phyloP scores from a whole-genome alignment of 1,140 invertebrate species.

The Copidosoma floridanum region DNA sequence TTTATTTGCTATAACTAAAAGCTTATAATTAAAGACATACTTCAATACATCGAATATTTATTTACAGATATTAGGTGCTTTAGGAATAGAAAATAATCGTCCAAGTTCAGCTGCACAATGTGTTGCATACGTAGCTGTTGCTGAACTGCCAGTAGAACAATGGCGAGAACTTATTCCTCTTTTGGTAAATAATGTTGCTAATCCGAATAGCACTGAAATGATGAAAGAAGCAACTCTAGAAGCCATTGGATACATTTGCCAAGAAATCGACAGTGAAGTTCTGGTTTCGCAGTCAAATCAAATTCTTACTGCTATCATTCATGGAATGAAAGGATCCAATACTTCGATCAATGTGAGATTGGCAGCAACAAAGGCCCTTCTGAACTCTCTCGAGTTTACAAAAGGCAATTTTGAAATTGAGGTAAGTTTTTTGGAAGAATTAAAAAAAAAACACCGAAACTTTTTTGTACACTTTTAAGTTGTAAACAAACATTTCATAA shows the following conservation, averaged over 20 bases:
- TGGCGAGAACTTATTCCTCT: conserved; percentile 84
- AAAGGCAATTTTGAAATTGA: conserved; percentile 98
- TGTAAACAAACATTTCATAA: too few relatives aligned
- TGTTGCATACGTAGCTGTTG: conserved; percentile 96
- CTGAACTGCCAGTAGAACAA: conserved; percentile 84
- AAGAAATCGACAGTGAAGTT: conserved; percentile 86
- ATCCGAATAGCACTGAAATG: conserved; percentile 82
- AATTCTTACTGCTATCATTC: conserved; percentile 97
- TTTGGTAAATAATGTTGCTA: conserved; percentile 89
- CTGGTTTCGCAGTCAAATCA: conserved; percentile 89
- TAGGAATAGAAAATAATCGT: conserved; percentile 92
- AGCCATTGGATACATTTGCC: conserved; percentile 87
- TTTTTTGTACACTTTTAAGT: too few relatives aligned
- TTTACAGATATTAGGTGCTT: conserved; percentile 79
- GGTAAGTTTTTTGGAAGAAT: conserved; percentile 53
- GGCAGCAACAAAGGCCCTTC: conserved; percentile 93
- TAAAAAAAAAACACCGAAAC: too few relatives aligned
- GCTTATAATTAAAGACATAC: too few relatives aligned
- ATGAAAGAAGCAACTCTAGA: conserved; percentile 95
- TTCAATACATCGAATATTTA: neutral
- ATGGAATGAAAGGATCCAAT: conserved; percentile 89
- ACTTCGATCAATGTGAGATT: conserved; percentile 81
- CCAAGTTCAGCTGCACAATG: conserved; percentile 98
- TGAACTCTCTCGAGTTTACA: conserved; percentile 99
- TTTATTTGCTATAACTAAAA: too few relatives aligned